Base-by-base conservation (phyloP, 2,888 invertebrate species). In the Dendrolimus pini region DNA sequence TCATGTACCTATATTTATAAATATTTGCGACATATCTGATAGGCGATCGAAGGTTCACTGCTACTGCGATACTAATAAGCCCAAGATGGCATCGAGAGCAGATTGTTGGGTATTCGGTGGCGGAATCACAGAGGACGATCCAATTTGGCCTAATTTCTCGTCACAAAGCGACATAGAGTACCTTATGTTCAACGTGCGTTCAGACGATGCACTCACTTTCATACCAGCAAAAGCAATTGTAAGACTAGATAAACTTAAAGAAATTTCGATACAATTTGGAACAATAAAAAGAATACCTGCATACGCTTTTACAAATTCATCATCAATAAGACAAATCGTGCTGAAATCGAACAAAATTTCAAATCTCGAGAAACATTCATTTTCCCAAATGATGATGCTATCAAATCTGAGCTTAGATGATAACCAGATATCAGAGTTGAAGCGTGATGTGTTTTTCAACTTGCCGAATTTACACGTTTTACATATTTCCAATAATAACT, bases 401-500 rank as follows among this genome's bases (percentile, higher is more conserved):
- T 93, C 93, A 1, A 92, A 93, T 60, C 82, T 96, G 61, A 94
- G 94, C 74, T 83, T 96, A 69, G 94, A 95, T 62, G 94, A 95
- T 64, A 97, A 97, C 82, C 92, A 93, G 70, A 94, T 97, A 74
- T 91, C 93, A 10, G 95, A 95, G 77, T 89, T 97, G 61, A 93
- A 93, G 73, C 91, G 94, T 57, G 93, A 94, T 68, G 94, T 95
- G 1, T 96, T 97, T 80, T 92, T 94, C 61, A 94, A 94, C 71
- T 79, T 96, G 61, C 96, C 96, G 0, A 92, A 92, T 56, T 82
- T 96, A 65, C 93, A 93, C 66, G 92, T 94, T 56, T 91, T 99
- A 60, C 94, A 94, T 72, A 89, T 98, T 60, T 96, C 97, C 67
- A 95, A 95, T 73, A 99, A 99, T 82, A 95, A 95, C 72, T 91